Evolutionary conservation across 1,140 invertebrate genomes (phyloP), one percentile per base, ranked within the genome.

Genomic region (Copidosoma floridanum): DNA sequence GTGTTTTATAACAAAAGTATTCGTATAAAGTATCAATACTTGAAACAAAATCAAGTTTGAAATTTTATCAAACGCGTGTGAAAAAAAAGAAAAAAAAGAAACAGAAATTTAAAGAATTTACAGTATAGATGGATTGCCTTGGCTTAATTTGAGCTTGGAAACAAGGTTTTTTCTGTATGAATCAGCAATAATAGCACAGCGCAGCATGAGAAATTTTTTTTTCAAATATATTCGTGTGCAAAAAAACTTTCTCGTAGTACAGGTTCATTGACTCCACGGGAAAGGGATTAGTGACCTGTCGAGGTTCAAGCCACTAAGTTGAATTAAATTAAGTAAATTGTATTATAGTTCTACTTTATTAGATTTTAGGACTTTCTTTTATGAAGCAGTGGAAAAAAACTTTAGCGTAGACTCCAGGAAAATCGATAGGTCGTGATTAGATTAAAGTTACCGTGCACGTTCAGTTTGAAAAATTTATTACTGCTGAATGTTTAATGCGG

Each of bases 321-420:
- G 24, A 54, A 47, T 60, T 40, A 41, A 32, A 26, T 61, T 61
- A 41, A 14, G 16, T 26, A 61, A 61, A 61, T 61, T 48, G 14
- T 32, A 61, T 61, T 61, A 52, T 16, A 14, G 1, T 11, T n/a
- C 14, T 18, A 8, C 24, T 27, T 54, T 61, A 61, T 54, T 54
- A 35, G 35, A 61, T 54, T 59, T 37, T n/a, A n/a, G n/a, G n/a
- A n/a, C n/a, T n/a, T n/a, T n/a, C 10, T 40, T 50, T 21, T 27
- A 41, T n/a, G n/a, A 27, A 38, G 6, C 7, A 16, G 14, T 2
- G 24, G 10, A 23, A 26, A 32, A n/a, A 43, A 41, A 16, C n/a
- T n/a, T n/a, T n/a, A n/a, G n/a, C n/a, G n/a, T n/a, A n/a, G n/a
- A n/a, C n/a, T n/a, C n/a, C n/a, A n/a, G n/a, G n/a, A n/a, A n/a